Base-by-base conservation (phyloP, 2,113 vertebrate species). In the Percopsis transmontana region DNA sequence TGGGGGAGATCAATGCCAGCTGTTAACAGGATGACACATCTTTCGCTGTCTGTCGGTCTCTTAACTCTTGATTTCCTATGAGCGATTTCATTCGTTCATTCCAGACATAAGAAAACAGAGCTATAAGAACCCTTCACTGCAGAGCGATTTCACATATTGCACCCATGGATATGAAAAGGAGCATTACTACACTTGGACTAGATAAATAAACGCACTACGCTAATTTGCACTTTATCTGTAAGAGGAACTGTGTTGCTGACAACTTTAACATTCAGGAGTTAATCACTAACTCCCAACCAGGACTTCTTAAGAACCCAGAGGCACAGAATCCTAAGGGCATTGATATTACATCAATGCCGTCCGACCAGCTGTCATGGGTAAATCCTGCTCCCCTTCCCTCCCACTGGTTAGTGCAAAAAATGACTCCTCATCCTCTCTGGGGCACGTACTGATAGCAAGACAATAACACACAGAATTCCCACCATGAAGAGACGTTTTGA, bases 371-470 rank as follows among this genome's bases (percentile, higher is more conserved):
- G 51, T 64, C 38, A 27, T 68, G 71, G 72, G 80, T 71, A 80
- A 87, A 88, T 83, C 72, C 59, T 66, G 11, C 33, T 80, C 58
- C 74, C 76, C 62, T 52, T 68, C 44, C 18, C 72, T 48, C 68
- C 74, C 45, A 74, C 65, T 60, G 50, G 56, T 65, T 50, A 23
- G 54, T 19, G 23, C 6, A 7, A 74, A 70, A 76, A 82, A 85
- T 85, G 71, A 81, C 75, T 79, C 62, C 21, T 72, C 67, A 79
- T 86, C 71, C 80, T 66, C 74, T 80, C 16, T 7, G 54, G 69
- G 72, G 74, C 67, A 0, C 18, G 69, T 2, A 6, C 6, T 51
- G 75, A 62, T 54, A 23, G 62, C 50, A 19, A 84, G 40, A 68
- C 85, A 66, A 85, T 86, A 83, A 77, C 39, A 33, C n/a, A n/a